These are phyloP conservation scores for Hoplostethus atlanticus DNA, from an alignment of 2,797 vertebrate species.

Conservation along the genomic window DNA sequence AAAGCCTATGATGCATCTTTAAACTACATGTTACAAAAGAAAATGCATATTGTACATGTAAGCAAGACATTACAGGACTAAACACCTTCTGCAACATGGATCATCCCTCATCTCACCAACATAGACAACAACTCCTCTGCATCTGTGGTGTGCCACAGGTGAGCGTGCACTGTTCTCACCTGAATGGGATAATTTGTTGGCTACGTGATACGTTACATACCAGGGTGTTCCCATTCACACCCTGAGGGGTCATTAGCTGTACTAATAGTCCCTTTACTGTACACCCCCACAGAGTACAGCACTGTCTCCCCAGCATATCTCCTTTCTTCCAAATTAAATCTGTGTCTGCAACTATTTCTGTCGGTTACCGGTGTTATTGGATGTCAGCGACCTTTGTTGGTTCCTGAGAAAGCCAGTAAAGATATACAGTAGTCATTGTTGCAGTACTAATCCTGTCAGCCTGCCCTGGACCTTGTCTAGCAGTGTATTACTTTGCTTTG, in stretches of 20 bases:
- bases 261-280: constrained; percentile 26
- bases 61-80: too few relatives aligned
- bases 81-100: neutral
- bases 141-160: neutral
- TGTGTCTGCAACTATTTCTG: constrained; percentile 26
- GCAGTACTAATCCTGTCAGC: neutral
- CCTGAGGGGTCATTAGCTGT: constrained; percentile 27
- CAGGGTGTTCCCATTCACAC: constrained; percentile 4
- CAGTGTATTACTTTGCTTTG: neutral
- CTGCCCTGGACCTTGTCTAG: neutral
- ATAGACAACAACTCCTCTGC: neutral
- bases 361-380: constrained; percentile 47
- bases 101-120: too few relatives aligned
- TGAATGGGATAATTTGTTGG: neutral
- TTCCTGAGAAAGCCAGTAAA: constrained; percentile 15
- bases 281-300: constrained; percentile 25
- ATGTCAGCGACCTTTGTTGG: constrained; percentile 36
- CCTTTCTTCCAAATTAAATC: constrained; percentile 59
- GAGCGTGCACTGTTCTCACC: neutral
- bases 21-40: too few relatives aligned
- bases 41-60: too few relatives aligned
- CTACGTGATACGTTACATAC: neutral
- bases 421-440: constrained; percentile 4
- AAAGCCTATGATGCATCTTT: too few relatives aligned
- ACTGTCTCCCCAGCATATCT: constrained; percentile 60